A percentile compares a stretch with the other conserved stretches of the same genome.
phyloP scores from a whole-genome alignment of 2,113 vertebrate genomes.

The Lota lota region DNA sequence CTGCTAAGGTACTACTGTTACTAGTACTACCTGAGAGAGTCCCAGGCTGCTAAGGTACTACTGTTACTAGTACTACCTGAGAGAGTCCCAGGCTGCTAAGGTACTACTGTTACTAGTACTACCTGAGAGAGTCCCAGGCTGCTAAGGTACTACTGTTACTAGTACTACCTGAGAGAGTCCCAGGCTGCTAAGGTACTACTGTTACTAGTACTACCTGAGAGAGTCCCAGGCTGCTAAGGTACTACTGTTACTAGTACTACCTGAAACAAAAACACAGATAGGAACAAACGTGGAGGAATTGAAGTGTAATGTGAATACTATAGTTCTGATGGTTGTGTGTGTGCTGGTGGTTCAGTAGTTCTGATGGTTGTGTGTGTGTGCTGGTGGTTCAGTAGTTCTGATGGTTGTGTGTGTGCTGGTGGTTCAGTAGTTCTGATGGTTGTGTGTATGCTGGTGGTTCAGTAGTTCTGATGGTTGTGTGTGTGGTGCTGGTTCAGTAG shows the following conservation, averaged over 20 bases:
- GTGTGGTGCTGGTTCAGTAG: too few relatives aligned
- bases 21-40: slow-evolving; percentile 94
- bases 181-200: slow-evolving; percentile 86
- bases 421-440: too few relatives aligned
- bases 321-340: too few relatives aligned
- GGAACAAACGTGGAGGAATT: too few relatives aligned
- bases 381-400: too few relatives aligned
- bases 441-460: too few relatives aligned
- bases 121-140: slow-evolving; percentile 96
- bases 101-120: slow-evolving; percentile 80
- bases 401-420: too few relatives aligned
- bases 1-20: slow-evolving; percentile 83
- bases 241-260: slow-evolving; percentile 78
- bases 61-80: not conserved
- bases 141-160: slow-evolving; percentile 81
- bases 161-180: slow-evolving; percentile 96
- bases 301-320: too few relatives aligned
- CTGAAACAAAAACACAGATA: too few relatives aligned
- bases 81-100: slow-evolving; percentile 84
- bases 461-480: too few relatives aligned
- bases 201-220: not conserved
- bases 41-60: slow-evolving; percentile 87
- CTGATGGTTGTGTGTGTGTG: too few relatives aligned
- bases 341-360: too few relatives aligned
- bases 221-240: slow-evolving; percentile 89